Evolutionary conservation across 2,888 invertebrate species (phyloP).

Genomic region (Tenthredo livida): DNA sequence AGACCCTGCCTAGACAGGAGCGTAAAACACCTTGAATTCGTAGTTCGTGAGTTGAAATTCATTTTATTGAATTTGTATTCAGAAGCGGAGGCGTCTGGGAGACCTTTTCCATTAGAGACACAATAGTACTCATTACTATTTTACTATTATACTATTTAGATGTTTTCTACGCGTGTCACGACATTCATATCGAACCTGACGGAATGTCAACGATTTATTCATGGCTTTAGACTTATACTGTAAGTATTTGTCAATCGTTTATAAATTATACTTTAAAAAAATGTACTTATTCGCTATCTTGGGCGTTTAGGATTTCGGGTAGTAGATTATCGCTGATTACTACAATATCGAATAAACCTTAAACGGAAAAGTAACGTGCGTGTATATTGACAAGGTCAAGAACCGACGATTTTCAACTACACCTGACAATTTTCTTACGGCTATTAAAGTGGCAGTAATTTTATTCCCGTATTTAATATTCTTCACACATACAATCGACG

Average conservation of each 20-base stretch:
- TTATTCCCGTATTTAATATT: not conserved
- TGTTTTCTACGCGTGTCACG: constrained; percentile 44
- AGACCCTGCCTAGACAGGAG: not conserved
- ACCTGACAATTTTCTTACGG: not conserved
- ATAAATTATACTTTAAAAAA: no score
- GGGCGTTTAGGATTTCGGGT: not conserved
- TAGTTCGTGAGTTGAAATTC: constrained; percentile 42
- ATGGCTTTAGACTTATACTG: constrained; percentile 11
- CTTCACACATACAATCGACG: not conserved
- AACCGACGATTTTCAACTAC: not conserved
- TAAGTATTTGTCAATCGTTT: not conserved
- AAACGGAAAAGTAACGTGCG: not conserved
- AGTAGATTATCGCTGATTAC: not conserved
- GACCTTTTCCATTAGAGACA: constrained; percentile 52
- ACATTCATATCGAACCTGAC: constrained; percentile 46
- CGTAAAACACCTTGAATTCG: constrained; percentile 36
- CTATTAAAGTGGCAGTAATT: not conserved
- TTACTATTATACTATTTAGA: constrained; percentile 52
- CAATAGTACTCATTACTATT: constrained; percentile 54
- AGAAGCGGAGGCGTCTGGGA: constrained; percentile 33
- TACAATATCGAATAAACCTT: not conserved
- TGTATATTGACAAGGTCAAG: constrained; percentile 5
- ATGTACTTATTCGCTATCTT: not conserved
- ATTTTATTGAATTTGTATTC: constrained; percentile 42
- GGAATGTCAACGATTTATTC: constrained; percentile 47